Evolutionary conservation across 2,888 invertebrate species (phyloP), one percentile per base, ranked within the genome.

Genomic region (Oligia fasciuncula): DNA sequence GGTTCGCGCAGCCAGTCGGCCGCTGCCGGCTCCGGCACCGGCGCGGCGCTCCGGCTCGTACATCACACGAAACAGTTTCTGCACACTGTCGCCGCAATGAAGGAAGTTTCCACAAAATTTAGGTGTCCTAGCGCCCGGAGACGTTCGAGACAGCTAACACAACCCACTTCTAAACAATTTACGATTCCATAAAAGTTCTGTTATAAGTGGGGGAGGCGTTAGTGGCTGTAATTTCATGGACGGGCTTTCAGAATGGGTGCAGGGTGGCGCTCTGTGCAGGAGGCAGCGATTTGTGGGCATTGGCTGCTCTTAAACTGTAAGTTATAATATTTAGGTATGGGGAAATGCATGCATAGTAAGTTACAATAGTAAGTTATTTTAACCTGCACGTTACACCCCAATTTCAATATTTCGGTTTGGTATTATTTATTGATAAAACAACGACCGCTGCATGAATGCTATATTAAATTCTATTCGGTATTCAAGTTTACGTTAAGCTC

Each of bases 171-270:
- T 89, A 90, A 91, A 90, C 91, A 91, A 92, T 92, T 91, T 92
- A 92, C 90, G 91, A 90, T 92, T 90, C 89, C 90, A 91, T 92
- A 91, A 91, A 92, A 92, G 91, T 92, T 92, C 85, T 87, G 87
- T 91, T 91, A 91, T 88, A 91, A 92, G 92, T 90, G 89, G 83
- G 87, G 88, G 87, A 89, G 85, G 85, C 88, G 88, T 88, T 91
- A 90, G 90, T 88, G 89, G 87, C 85, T 86, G 88, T 90, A 89
- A 91, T 91, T 91, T 90, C 86, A 88, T 86, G 81, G 86, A 85
- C 88, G 84, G 84, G 87, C 89, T 90, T 91, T 90, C 80, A 89
- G 84, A 89, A 86, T 81, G 84, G 84, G 76, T 75, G 79, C 80
- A 69, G 79, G 73, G 60, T 73, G 78, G 66, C 65, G 57, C 73